Conservation (phyloP, 2,113 vertebrate species). For the Tragelaphus buxtoni region DNA sequence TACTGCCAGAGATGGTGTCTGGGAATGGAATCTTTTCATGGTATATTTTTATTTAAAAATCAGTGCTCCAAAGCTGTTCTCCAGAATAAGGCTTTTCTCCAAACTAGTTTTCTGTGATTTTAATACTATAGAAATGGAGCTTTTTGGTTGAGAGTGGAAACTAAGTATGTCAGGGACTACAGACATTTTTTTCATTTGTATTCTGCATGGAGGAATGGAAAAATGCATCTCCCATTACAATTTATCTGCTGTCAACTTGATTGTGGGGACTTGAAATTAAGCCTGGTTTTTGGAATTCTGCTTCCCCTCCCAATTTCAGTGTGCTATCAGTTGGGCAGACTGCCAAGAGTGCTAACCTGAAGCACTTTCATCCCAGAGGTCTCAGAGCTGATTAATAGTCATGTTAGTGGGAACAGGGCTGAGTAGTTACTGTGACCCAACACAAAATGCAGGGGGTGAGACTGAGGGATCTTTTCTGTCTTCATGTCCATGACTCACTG, state of each 20-base stretch:
- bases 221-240: not conserved
- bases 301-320: not conserved
- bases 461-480: not conserved
- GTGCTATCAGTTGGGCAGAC: not conserved
- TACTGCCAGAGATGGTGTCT: not conserved
- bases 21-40: not conserved
- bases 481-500: not conserved
- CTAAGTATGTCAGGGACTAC: not conserved
- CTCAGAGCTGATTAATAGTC: not conserved
- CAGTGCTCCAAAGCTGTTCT: not conserved
- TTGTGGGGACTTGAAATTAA: not conserved
- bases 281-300: not conserved
- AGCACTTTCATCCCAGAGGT: not conserved
- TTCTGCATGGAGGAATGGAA: not conserved
- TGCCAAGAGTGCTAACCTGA: not conserved
- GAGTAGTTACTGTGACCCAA: not conserved
- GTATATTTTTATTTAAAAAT: not conserved
- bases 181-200: not conserved
- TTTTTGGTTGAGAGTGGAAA: not conserved
- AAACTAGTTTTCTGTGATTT: not conserved
- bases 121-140: not conserved
- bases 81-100: conserved; percentile 14
- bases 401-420: not conserved
- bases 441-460: not conserved
- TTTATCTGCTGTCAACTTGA: not conserved